Evolutionary conservation across 1,140 invertebrate genomes (phyloP).

Genomic region (Mycetomoellerius zeteki): DNA sequence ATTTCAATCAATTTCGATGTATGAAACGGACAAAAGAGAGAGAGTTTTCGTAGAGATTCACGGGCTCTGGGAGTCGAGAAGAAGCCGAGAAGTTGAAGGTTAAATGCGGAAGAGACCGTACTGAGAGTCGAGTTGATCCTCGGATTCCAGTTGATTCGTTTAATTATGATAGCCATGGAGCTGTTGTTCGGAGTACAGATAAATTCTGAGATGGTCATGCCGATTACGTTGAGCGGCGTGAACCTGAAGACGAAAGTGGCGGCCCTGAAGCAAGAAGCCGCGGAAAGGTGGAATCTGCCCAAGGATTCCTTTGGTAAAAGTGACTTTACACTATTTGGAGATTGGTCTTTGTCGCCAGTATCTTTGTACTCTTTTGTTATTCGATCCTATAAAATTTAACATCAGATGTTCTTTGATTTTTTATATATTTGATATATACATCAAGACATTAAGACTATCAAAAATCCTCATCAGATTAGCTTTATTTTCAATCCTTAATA

Average conservation of each 20-base stretch:
- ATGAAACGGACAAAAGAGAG: background rate
- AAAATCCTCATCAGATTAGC: background rate
- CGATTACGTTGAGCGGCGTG: conserved; percentile 86
- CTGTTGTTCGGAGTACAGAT: conserved; percentile 82
- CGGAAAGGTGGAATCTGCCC: conserved; percentile 83
- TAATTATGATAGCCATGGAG: conserved; percentile 76
- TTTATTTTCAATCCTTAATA: background rate
- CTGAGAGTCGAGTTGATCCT: background rate
- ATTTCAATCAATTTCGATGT: background rate
- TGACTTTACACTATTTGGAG: conserved; percentile 41
- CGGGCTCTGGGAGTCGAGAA: background rate
- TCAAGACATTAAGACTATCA: background rate
- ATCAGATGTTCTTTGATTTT: background rate
- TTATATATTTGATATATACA: background rate
- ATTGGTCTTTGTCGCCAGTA: background rate
- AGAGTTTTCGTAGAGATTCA: background rate
- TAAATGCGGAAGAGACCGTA: background rate
- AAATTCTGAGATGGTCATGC: conserved; percentile 79
- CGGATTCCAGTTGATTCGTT: background rate
- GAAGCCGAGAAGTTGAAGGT: background rate
- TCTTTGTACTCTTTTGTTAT: conserved; percentile 34
- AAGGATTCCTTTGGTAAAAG: conserved; percentile 86
- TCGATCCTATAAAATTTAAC: conserved; percentile 40
- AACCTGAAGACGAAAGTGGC: conserved; percentile 87
- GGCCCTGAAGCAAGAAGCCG: conserved; percentile 84